Conservation (phyloP, 1,140 invertebrate genomes). For the Hycleus cichorii region DNA sequence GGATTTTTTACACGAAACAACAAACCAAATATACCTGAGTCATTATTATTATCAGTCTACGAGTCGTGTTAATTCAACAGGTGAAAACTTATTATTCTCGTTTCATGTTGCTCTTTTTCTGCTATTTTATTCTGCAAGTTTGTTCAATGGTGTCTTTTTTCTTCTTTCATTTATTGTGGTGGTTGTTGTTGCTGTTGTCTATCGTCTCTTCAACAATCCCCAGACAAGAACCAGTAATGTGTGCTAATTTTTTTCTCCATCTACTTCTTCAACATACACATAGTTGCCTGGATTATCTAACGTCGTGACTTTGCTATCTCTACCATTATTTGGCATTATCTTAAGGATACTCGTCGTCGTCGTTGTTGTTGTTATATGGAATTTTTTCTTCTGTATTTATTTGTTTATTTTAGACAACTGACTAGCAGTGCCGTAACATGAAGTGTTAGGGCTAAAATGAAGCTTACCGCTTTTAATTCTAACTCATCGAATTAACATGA, state of each 20-base stretch:
- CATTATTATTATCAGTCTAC: constrained; percentile 14
- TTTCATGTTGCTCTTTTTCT: not conserved
- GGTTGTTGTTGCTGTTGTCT: too few relatives aligned
- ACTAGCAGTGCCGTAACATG: too few relatives aligned
- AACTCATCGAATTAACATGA: too few relatives aligned
- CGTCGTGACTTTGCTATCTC: constrained; percentile 15
- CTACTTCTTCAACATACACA: not conserved
- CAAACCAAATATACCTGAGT: not conserved
- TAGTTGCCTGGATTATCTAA: constrained; percentile 9
- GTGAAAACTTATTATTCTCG: constrained; percentile 15
- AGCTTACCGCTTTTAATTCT: too few relatives aligned
- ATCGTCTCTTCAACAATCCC: too few relatives aligned
- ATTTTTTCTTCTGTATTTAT: constrained; percentile 5
- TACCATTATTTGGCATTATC: constrained; percentile 17
- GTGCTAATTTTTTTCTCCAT: constrained; percentile 5
- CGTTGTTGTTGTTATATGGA: not conserved
- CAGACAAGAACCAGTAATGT: constrained; percentile 12
- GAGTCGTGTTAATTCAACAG: constrained; percentile 14
- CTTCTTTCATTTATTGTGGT: too few relatives aligned
- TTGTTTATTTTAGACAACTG: not conserved
- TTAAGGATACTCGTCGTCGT: not conserved
- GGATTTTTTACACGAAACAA: too few relatives aligned
- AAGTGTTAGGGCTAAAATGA: too few relatives aligned
- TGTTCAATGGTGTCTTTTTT: too few relatives aligned
- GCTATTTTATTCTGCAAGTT: too few relatives aligned